Conservation (phyloP, 2,113 vertebrate genomes). For the Rhinolophus sinicus region DNA sequence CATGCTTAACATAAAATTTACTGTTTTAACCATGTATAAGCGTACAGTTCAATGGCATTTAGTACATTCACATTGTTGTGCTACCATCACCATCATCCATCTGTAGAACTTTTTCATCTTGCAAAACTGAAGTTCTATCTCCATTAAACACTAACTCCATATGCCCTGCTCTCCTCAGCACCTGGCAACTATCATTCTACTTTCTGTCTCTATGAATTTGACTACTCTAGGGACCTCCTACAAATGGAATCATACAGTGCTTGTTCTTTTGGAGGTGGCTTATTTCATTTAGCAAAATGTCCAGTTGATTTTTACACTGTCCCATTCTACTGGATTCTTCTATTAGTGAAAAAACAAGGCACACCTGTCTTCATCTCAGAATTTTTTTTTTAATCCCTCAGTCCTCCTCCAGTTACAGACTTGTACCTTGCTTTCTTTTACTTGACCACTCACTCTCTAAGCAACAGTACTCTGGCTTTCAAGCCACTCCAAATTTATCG, state of each 20-base stretch:
- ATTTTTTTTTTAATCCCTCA: not conserved
- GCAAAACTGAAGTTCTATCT: not conserved
- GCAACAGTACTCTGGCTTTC: not conserved
- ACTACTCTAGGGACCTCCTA: not conserved
- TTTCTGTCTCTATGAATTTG: not conserved
- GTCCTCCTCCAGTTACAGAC: not conserved
- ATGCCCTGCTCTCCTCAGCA: not conserved
- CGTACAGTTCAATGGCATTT: not conserved
- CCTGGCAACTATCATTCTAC: not conserved
- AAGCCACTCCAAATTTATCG: not conserved
- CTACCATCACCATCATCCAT: not conserved
- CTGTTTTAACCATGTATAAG: not conserved
- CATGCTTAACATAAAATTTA: not conserved
- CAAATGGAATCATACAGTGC: not conserved
- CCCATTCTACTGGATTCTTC: not conserved
- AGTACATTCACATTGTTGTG: not conserved
- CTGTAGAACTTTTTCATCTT: not conserved
- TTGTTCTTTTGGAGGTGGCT: not conserved
- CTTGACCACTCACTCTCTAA: not conserved
- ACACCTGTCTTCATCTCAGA: not conserved
- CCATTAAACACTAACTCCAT: not conserved
- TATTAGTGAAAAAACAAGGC: not conserved
- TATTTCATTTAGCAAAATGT: not conserved
- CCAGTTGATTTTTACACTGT: not conserved
- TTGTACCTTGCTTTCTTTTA: not conserved